phyloP scores from a whole-genome alignment of 1,140 invertebrate genomes.

The Lethocerus indicus region DNA sequence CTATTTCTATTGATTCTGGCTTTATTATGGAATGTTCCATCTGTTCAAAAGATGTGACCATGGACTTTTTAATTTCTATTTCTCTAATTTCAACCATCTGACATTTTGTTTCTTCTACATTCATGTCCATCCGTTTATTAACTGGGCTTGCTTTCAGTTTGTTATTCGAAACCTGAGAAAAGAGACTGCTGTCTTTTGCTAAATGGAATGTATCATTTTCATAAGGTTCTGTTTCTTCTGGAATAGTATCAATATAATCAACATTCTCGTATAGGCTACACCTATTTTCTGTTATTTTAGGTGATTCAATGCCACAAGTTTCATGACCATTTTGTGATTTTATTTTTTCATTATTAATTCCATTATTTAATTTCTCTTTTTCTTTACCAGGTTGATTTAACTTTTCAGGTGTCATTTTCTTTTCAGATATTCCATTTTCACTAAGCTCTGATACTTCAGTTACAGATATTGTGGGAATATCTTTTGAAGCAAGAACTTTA shows the following conservation, averaged over 20 bases:
- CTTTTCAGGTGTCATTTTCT: not conserved
- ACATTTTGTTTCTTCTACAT: constrained; percentile 21
- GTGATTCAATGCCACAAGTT: constrained; percentile 4
- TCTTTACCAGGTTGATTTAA: constrained; percentile 23
- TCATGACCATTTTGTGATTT: not conserved
- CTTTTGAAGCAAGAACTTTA: constrained; percentile 5
- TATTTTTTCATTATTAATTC: constrained; percentile 1
- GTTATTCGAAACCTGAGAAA: constrained; percentile 46
- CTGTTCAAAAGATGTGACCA: constrained; percentile 27
- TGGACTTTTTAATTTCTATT: constrained; percentile 33
- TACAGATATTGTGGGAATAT: constrained; percentile 15
- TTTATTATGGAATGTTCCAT: constrained; percentile 25
- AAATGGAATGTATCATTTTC: constrained; percentile 33
- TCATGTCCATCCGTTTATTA: too few species aligned
- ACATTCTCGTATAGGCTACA: constrained; percentile 20
- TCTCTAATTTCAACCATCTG: constrained; percentile 37
- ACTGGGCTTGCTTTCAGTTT: constrained; percentile 23
- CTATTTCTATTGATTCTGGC: constrained; percentile 31
- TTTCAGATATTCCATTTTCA: constrained; percentile 4
- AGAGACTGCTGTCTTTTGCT: constrained; percentile 46
- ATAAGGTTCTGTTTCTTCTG: constrained; percentile 18
- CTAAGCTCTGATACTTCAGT: constrained; percentile 11
- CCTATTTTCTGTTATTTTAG: too few species aligned
- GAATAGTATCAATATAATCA: constrained; percentile 14
- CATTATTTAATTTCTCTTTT: constrained; percentile 24